phyloP scores from a whole-genome alignment of 2,888 invertebrate genomes.

The Troides helena region DNA sequence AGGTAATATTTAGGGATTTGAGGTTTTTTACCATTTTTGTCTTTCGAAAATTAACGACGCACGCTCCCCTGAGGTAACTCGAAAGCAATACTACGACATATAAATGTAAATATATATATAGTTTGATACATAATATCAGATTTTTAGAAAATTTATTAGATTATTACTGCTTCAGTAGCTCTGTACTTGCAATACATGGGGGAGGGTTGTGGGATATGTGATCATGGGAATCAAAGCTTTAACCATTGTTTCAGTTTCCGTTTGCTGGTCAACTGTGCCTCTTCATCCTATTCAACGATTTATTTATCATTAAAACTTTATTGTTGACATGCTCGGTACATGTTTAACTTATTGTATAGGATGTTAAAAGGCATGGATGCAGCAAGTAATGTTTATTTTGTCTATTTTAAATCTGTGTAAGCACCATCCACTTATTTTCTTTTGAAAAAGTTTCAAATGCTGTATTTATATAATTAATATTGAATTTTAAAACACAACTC shows the following conservation, averaged over 20 bases:
- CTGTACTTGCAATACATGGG: slow-evolving; percentile 56
- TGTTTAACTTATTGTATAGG: slow-evolving; percentile 21
- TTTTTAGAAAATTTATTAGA: slow-evolving; percentile 78
- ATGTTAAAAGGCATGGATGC: slow-evolving; percentile 56
- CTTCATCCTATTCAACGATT: slow-evolving; percentile 34
- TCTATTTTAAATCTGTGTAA: slow-evolving; percentile 73
- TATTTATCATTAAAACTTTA: slow-evolving; percentile 12
- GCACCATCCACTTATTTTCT: slow-evolving; percentile 52
- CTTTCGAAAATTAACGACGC: slow-evolving; percentile 66
- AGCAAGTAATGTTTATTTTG: slow-evolving; percentile 57
- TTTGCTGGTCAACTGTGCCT: slow-evolving; percentile 61
- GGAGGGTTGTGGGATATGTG: slow-evolving; percentile 66
- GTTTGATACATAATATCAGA: slow-evolving; percentile 74
- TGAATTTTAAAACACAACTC: background rate
- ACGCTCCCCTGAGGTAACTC: slow-evolving; percentile 78
- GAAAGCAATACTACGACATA: slow-evolving; percentile 80
- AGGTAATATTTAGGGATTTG: slow-evolving; percentile 69
- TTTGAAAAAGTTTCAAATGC: slow-evolving; percentile 54
- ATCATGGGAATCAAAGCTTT: slow-evolving; percentile 79
- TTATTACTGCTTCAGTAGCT: slow-evolving; percentile 72
- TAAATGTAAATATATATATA: slow-evolving; percentile 77
- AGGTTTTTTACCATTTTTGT: slow-evolving; percentile 72
- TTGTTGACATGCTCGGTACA: background rate
- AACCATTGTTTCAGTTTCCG: slow-evolving; percentile 69
- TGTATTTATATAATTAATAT: slow-evolving; percentile 36